Evolutionary conservation across 2,888 invertebrate species (phyloP), one percentile per base, ranked within the genome.

Genomic region (Drosophila leonis): DNA sequence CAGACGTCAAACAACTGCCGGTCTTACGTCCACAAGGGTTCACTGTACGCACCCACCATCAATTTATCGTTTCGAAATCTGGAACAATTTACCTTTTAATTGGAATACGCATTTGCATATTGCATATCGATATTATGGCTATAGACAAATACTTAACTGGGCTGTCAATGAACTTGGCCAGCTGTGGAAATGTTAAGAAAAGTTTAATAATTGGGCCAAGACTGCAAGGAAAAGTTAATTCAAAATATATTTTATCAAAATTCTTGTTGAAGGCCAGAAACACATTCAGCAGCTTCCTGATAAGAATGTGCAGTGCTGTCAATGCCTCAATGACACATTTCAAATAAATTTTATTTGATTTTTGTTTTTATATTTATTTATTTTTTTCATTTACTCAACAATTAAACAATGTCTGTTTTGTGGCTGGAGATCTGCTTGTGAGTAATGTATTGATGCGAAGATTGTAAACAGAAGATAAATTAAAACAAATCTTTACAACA

Each of bases 1-100:
- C 61, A 35, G 54, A 4, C 20, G 57, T 67, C 35, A 48, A 55
- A 10, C 75, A 48, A 72, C 69, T 76, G 84, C 75, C 33, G 79
- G 79, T 62, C 60, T 69, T 71, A 80, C 79, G 61, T 66, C 24
- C 54, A 29, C 44, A 29, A 20, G 86, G 35, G 77, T 86, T 84
- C 89, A 81, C 65, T 83, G 83, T 73, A 57, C 87, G 27, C 54
- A 56, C 27, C 55, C 70, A 24, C 48, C 41, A 41, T 15, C 31
- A 29, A 48, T 35, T 15, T 27, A 51, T 63, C 54, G 71, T 61
- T 63, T 55, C 27, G 20, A 57, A 70, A 88, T 86, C 86, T 86
- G 86, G 72, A 72, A 84, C 87, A 84, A 86, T 83, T 81, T 79
- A 73, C 84, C 67, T 76, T 86, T 83, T 87, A 86, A 88, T 70